A percentile compares a stretch with the other conserved stretches of the same genome.
Conservation (phyloP, 2,888 invertebrate genomes). For the Agrochola litura region DNA sequence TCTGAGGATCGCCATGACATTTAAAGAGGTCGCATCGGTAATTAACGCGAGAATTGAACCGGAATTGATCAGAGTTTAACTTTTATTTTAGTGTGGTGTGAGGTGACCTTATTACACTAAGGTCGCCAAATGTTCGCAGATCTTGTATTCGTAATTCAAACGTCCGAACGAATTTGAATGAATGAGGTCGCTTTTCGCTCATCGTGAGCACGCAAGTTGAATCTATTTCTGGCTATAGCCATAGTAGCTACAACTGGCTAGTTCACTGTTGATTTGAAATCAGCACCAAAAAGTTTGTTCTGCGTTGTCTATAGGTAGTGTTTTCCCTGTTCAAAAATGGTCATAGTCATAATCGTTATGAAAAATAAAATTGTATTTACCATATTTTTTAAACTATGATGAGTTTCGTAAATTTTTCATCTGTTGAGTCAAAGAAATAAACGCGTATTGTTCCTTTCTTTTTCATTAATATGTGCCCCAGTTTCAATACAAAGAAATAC, state of each 20-base stretch:
- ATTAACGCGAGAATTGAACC: constrained; percentile 48
- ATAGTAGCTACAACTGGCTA: constrained; percentile 27
- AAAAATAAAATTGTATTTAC: too few relatives aligned
- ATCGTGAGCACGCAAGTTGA: constrained; percentile 49
- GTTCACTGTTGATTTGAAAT: constrained; percentile 20
- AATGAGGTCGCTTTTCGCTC: constrained; percentile 61
- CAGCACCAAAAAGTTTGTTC: constrained; percentile 3
- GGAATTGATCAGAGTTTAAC: constrained; percentile 38
- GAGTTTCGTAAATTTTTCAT: neutral
- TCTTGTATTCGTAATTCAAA: constrained; percentile 65
- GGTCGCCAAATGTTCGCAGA: constrained; percentile 1
- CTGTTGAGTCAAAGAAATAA: neutral
- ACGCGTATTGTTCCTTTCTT: constrained; percentile 20
- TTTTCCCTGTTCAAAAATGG: too few relatives aligned
- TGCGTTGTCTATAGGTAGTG: neutral
- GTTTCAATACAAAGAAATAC: constrained; percentile 22
- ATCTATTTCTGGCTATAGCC: constrained; percentile 46
- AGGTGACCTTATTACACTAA: constrained; percentile 37
- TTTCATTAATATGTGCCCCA: constrained; percentile 46
- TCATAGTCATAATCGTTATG: too few relatives aligned
- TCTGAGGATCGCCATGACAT: constrained; percentile 51
- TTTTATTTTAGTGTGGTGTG: constrained; percentile 29
- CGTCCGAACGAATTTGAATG: constrained; percentile 50
- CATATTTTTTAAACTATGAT: neutral
- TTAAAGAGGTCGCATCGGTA: constrained; percentile 54